Evolutionary conservation across 2,888 invertebrate species (phyloP), one percentile per base, ranked within the genome.

Genomic region (Oligia latruncula): DNA sequence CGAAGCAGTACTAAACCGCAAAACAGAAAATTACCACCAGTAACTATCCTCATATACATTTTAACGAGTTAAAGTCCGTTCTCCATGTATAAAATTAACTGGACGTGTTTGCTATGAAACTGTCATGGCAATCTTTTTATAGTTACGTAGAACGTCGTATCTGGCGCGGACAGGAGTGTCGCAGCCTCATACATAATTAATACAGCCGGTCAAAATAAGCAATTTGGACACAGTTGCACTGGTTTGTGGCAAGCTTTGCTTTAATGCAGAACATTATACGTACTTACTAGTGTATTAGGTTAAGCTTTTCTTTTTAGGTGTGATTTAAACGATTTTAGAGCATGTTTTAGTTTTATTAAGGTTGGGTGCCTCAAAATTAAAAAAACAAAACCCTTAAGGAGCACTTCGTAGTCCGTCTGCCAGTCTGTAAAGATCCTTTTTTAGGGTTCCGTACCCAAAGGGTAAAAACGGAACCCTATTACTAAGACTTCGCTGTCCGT

Each of bases 141-240:
- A 82, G 78, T 76, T 79, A 92, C 90, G 90, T 89, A 87, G 89
- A 89, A 88, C 86, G 87, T 89, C 83, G 90, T 90, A 92, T 92
- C 92, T 92, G 92, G 90, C 90, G 92, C 84, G 90, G 91, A 91
- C 93, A 90, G 90, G 87, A 87, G 88, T 88, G 89, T 88, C 87
- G 85, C 86, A 88, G 90, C 90, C 92, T 95, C 95, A 95, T 96
- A 95, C 95, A 96, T 96, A 96, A 95, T 96, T 95, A 96, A 96
- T 93, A 91, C 85, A 90, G 87, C 85, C 92, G 95, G 95, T 94
- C 95, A 94, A 95, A 95, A 95, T 95, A 95, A 95, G 95, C 95
- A 95, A 95, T 96, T 95, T 95, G 93, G 93, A 93, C 95, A 93
- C 94, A 92, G 93, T 92, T 92, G 93, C 94, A 93, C 94, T 94